These are phyloP conservation scores for Thaumatotibia leucotreta DNA, from an alignment of 1,140 invertebrate species.

Conservation along the genomic window DNA sequence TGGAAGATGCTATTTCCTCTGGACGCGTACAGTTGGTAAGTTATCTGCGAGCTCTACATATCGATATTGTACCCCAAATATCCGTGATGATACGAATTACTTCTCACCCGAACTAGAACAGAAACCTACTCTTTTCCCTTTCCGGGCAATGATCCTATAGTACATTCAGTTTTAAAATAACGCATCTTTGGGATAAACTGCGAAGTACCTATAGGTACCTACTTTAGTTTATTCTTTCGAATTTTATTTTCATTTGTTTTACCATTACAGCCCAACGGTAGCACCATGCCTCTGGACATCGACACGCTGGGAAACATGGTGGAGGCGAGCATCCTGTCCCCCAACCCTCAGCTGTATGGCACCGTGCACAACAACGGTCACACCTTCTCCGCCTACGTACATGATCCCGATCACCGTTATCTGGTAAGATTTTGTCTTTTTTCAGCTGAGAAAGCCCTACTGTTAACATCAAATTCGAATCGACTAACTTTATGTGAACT, in stretches of 20 bases:
- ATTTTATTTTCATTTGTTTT: conserved; percentile 18
- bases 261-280: conserved; percentile 62
- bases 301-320: conserved; percentile 82
- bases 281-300: conserved; percentile 71
- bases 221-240: too few species aligned
- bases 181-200: too few species aligned
- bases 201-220: too few species aligned
- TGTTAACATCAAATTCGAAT: too few species aligned
- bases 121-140: too few species aligned
- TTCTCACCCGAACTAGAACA: too few species aligned
- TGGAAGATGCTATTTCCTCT: conserved; percentile 80
- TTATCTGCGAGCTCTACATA: background rate
- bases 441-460: too few species aligned
- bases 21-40: conserved; percentile 59
- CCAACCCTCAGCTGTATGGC: conserved; percentile 80
- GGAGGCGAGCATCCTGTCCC: conserved; percentile 77
- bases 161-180: too few species aligned
- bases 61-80: too few species aligned
- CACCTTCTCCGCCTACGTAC: conserved; percentile 78
- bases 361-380: conserved; percentile 82
- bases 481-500: too few species aligned
- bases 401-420: conserved; percentile 80
- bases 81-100: too few species aligned
- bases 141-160: too few species aligned
- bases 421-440: conserved; percentile 66